Base-by-base conservation (phyloP, 2,888 invertebrate genomes). In the Labia minor region DNA sequence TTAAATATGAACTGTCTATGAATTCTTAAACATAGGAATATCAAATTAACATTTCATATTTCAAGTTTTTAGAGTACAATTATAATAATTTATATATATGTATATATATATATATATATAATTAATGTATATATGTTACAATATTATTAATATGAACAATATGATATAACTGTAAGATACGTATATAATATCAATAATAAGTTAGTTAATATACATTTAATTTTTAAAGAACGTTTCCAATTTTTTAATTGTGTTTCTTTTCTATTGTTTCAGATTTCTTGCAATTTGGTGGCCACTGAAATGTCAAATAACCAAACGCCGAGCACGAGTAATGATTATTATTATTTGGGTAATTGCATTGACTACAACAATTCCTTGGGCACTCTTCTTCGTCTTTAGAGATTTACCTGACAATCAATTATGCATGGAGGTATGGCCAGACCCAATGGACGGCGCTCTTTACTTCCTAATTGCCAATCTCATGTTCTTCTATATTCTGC, bases 231-330 rank as follows among this genome's bases (percentile, higher is more conserved):
- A n/a, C n/a, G n/a, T n/a, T n/a, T n/a, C 8, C 26, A 26, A 26
- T 26, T 26, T 26, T n/a, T 8, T 26, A 37, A 19, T 61, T 19
- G 3, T 3, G 20, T 4, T 21, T 21, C n/a, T 16, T 69, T 73
- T 74, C 70, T 72, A 71, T 78, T 79, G 81, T 85, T 87, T 18
- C 87, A 95, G 95, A 81, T 95, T 95, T 77, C 83, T 95, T 72
- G 95, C 95, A 63, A 96, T 95, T 74, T 95, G 95, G 90, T 94
- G 92, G 88, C 93, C 94, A 1, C 78, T 95, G 73, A 92, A 91
- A 75, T 88, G 89, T 75, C 93, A 94, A 78, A 92, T 95, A 78
- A 92, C 94, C 63, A 92, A 92, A 75, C 84, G 89, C 67, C 86
- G 92, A 18, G 93, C 95, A 10, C 84, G 92, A 66, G 81, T 91